These are phyloP conservation scores for Ramazzottius varieornatus DNA, from an alignment of 2,888 invertebrate genomes.

Conservation along the genomic window DNA sequence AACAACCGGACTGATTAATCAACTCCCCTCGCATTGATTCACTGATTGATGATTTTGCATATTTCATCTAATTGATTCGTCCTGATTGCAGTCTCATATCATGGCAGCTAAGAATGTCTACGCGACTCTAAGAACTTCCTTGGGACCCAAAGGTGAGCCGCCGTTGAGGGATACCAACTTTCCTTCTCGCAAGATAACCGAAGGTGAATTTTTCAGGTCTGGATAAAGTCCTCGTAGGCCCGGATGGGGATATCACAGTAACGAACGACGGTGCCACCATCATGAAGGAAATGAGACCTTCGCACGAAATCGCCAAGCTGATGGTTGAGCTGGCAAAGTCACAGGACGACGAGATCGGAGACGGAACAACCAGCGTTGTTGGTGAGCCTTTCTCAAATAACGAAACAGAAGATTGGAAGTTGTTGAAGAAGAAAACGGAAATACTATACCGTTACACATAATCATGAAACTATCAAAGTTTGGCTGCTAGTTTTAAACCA, in stretches of 20 bases:
- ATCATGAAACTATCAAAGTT: too few species aligned
- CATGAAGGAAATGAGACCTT: slow-evolving; percentile 90
- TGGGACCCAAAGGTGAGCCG: slow-evolving; percentile 72
- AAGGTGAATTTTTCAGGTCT: slow-evolving; percentile 30
- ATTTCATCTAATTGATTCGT: neutral
- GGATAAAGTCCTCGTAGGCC: slow-evolving; percentile 87
- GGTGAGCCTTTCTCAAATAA: slow-evolving; percentile 24
- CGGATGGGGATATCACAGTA: slow-evolving; percentile 86
- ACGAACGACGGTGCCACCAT: slow-evolving; percentile 99
- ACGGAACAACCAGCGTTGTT: slow-evolving; percentile 96
- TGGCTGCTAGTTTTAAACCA: too few species aligned
- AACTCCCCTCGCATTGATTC: neutral
- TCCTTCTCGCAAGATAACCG: too few species aligned
- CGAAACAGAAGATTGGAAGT: too few species aligned
- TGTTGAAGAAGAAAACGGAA: too few species aligned
- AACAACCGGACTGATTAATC: too few species aligned
- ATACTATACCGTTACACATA: too few species aligned
- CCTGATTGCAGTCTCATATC: slow-evolving; percentile 60
- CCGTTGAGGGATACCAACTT: too few species aligned
- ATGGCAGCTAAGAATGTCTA: slow-evolving; percentile 82
- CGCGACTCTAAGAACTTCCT: slow-evolving; percentile 58
- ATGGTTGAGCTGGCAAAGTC: slow-evolving; percentile 93
- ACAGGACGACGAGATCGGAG: slow-evolving; percentile 97
- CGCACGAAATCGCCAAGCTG: slow-evolving; percentile 88
- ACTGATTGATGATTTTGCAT: neutral